phyloP scores from a whole-genome alignment of 2,113 vertebrate genomes.

The Anas platyrhynchos region DNA sequence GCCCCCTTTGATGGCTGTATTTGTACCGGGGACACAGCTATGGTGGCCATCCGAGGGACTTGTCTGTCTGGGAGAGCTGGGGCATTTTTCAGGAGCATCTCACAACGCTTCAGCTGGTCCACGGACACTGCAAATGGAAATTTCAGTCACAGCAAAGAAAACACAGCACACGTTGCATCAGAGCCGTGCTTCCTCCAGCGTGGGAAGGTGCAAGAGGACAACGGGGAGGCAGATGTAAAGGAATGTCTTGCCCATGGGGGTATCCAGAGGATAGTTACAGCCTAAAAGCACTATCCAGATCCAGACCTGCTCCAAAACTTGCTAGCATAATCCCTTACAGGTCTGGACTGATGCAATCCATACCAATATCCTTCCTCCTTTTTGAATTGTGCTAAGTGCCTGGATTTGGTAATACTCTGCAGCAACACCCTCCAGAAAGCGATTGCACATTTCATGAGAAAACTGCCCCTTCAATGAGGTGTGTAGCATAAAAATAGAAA shows the following conservation, averaged over 20 bases:
- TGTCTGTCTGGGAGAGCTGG: background rate
- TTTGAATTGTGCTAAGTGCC: background rate
- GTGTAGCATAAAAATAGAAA: background rate
- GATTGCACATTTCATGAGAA: background rate
- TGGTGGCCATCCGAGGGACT: background rate
- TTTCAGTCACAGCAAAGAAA: background rate
- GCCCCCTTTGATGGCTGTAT: background rate
- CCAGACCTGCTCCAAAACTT: background rate
- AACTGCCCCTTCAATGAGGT: conserved; percentile 15
- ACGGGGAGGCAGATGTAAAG: background rate
- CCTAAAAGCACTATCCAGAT: background rate
- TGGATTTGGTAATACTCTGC: background rate
- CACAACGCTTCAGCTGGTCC: background rate
- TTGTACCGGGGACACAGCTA: background rate
- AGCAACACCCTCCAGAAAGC: background rate
- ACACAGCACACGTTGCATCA: background rate
- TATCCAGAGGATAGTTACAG: background rate
- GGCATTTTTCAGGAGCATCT: background rate
- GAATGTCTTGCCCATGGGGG: rapidly evolving
- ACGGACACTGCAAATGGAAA: background rate
- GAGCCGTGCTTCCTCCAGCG: background rate
- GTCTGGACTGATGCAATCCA: background rate
- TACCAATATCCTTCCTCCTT: background rate
- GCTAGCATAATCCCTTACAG: background rate
- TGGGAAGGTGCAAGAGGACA: background rate